These are phyloP conservation scores for Phyllopteryx taeniolatus DNA, from an alignment of 2,113 vertebrate species.

Conservation along the genomic window DNA sequence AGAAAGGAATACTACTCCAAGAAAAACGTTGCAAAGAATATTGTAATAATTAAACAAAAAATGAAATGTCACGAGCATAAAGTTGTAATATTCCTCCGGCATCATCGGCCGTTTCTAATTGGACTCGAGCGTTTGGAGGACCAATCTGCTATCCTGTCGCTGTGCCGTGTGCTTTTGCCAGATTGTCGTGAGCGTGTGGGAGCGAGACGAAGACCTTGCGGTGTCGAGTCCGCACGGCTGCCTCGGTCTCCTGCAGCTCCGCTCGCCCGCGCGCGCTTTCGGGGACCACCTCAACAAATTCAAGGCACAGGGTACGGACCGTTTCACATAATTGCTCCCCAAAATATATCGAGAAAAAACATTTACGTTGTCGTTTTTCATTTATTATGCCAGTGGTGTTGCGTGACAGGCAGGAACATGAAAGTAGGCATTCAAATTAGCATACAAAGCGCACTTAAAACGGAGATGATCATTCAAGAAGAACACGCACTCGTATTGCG, in stretches of 20 bases:
- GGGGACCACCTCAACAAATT: constrained; percentile 84
- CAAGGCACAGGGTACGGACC: constrained; percentile 81
- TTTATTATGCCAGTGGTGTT: too few species aligned
- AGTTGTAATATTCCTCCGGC: background rate
- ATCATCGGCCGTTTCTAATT: too few species aligned
- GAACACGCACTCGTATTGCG: too few species aligned
- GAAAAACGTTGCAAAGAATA: too few species aligned
- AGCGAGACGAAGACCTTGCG: constrained; percentile 78
- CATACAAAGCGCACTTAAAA: background rate
- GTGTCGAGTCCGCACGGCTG: constrained; percentile 83
- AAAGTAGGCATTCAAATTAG: background rate
- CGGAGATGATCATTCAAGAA: background rate
- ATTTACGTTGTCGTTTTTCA: too few species aligned
- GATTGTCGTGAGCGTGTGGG: constrained; percentile 89
- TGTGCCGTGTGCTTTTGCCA: constrained; percentile 29
- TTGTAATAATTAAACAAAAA: too few species aligned
- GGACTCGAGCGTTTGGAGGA: too few species aligned
- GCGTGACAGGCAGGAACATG: too few species aligned
- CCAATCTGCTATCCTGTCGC: too few species aligned
- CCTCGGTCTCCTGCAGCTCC: constrained; percentile 82
- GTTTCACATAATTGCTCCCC: background rate
- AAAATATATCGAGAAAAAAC: background rate
- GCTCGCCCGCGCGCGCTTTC: constrained; percentile 81
- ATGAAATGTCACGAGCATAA: background rate
- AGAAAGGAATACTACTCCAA: too few species aligned